Evolutionary conservation across 2,888 invertebrate genomes (phyloP).

Genomic region (Cheilosia scutellata): DNA sequence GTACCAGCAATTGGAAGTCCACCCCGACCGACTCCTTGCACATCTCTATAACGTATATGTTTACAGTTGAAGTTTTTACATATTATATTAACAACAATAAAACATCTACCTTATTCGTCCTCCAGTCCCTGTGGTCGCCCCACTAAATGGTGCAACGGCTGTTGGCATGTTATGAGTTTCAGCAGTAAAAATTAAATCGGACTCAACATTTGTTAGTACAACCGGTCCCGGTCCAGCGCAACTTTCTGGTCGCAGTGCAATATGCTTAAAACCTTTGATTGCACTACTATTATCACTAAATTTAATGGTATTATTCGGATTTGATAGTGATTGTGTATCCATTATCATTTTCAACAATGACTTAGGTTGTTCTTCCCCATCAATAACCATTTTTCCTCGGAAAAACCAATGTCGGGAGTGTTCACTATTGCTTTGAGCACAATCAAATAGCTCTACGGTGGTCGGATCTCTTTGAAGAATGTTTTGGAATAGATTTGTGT

Average conservation of each 20-base stretch:
- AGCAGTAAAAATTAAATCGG: conserved; percentile 98
- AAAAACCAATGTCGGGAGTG: conserved; percentile 99
- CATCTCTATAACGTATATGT: conserved; percentile 87
- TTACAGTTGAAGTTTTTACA: neutral
- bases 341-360: conserved; percentile 97
- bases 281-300: conserved; percentile 99
- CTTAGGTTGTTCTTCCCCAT: conserved; percentile 90
- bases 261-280: conserved; percentile 92
- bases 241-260: conserved; percentile 88
- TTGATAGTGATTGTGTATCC: conserved; percentile 93
- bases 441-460: conserved; percentile 98
- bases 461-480: conserved; percentile 96
- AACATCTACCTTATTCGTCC: conserved; percentile 89
- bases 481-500: conserved; percentile 93
- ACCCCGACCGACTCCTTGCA: conserved; percentile 97
- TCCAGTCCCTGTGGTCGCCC: conserved; percentile 98
- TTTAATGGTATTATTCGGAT: conserved; percentile 97
- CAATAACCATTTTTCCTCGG: conserved; percentile 94
- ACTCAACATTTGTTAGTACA: conserved; percentile 86
- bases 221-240: conserved; percentile 87
- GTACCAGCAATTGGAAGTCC: conserved; percentile 97
- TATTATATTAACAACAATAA: neutral
- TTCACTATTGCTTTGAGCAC: conserved; percentile 99
- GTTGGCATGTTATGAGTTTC: conserved; percentile 99
- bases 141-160: conserved; percentile 98